These are phyloP conservation scores for Patiria miniata DNA, from an alignment of 35 echinoderm and acorn worm genomes.

Conservation along the genomic window DNA sequence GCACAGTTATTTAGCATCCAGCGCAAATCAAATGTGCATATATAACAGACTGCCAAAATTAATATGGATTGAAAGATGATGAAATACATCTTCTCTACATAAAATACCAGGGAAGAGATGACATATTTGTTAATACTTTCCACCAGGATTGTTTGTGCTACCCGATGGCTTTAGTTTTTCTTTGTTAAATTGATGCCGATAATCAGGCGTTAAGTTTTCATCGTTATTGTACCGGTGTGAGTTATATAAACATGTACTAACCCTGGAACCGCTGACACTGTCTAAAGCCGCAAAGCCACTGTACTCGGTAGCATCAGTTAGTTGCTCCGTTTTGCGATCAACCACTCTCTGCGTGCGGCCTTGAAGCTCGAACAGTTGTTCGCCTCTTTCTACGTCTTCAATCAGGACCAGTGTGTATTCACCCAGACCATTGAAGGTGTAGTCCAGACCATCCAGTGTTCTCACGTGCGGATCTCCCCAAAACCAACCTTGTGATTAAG, in stretches of 20 bases:
- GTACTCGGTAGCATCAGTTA: constrained; percentile 69
- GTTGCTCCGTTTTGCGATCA: constrained; percentile 21
- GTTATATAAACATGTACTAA: not conserved
- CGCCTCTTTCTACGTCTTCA: not conserved
- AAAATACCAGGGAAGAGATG: no score
- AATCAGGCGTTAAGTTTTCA: no score
- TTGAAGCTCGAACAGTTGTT: constrained; percentile 41
- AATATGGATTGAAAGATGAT: no score
- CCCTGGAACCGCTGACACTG: constrained; percentile 22
- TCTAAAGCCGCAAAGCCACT: constrained; percentile 78
- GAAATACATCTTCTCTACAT: no score
- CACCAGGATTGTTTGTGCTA: no score
- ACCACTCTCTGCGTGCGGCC: constrained; percentile 19
- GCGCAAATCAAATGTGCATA: no score
- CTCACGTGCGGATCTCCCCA: constrained; percentile 57
- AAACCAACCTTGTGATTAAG: constrained; percentile 38
- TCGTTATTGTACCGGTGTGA: no score
- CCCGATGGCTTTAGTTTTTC: no score
- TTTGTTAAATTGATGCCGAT: no score
- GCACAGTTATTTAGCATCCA: not conserved
- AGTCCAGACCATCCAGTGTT: constrained; percentile 38
- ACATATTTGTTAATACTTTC: no score
- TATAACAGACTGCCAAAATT: no score
- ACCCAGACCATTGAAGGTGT: constrained; percentile 66
- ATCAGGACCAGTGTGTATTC: constrained; percentile 44